Evolutionary conservation across 2,113 vertebrate species (phyloP).

Genomic region (Tonatia bakeri): DNA sequence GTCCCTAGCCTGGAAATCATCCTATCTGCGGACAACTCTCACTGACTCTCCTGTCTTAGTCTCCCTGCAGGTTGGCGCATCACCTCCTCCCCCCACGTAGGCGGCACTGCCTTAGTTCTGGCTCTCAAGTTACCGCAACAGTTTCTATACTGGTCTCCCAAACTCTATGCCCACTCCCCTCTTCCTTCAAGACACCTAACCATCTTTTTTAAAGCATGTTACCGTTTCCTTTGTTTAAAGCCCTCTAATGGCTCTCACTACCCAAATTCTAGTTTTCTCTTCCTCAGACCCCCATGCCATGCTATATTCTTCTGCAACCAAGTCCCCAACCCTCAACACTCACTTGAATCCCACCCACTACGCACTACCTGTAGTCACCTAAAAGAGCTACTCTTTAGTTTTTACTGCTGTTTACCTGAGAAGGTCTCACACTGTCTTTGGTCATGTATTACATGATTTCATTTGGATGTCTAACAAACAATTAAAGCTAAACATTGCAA

Average conservation of each 20-base stretch:
- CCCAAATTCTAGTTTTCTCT: background rate
- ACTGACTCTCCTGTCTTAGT: background rate
- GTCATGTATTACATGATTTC: background rate
- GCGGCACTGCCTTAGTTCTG: background rate
- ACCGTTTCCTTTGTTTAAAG: background rate
- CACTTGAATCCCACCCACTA: background rate
- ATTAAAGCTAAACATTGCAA: background rate
- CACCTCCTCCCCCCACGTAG: background rate
- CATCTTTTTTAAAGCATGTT: background rate
- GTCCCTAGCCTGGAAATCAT: background rate
- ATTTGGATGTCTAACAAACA: background rate
- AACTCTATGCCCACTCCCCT: background rate
- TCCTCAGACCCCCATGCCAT: background rate
- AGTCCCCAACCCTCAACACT: background rate
- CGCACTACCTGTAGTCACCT: background rate
- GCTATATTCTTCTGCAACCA: background rate
- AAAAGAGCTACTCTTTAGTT: background rate
- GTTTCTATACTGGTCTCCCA: background rate
- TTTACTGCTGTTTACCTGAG: background rate
- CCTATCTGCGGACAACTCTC: background rate
- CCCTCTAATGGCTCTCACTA: background rate
- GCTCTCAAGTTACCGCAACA: background rate
- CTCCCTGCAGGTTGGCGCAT: background rate
- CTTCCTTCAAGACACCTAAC: background rate
- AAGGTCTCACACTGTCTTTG: background rate